Percentiles rank a stretch among this genome's conserved stretches.
phyloP scores from a whole-genome alignment of 2,797 vertebrate genomes.

The Sciaenops ocellatus region DNA sequence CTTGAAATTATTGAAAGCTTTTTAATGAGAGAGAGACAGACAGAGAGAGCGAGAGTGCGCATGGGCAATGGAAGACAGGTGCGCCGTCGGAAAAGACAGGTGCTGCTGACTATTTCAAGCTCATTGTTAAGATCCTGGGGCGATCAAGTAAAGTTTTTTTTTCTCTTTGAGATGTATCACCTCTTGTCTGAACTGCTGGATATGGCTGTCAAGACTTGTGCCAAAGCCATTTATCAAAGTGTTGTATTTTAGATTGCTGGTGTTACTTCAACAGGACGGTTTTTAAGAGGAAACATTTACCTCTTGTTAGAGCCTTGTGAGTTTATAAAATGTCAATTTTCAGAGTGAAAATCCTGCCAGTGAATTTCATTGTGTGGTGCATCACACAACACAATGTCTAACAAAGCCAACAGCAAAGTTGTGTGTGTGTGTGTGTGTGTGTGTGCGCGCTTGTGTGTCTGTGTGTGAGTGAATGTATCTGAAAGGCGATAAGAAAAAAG shows the following conservation, averaged over 20 bases:
- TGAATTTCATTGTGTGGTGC: constrained; percentile 24
- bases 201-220: constrained; percentile 54
- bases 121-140: constrained; percentile 75
- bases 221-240: constrained; percentile 57
- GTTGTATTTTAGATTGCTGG: constrained; percentile 37
- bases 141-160: constrained; percentile 60
- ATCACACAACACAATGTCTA: constrained; percentile 25
- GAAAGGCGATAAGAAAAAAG: constrained; percentile 19
- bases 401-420: constrained; percentile 56
- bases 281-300: not conserved
- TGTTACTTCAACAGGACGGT: not conserved
- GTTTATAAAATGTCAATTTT: constrained; percentile 14
- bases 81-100: constrained; percentile 92
- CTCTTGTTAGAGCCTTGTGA: not conserved
- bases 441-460: constrained; percentile 33
- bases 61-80: constrained; percentile 92
- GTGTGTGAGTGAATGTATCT: constrained; percentile 10
- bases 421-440: constrained; percentile 17
- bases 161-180: constrained; percentile 58
- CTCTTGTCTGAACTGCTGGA: constrained; percentile 62
- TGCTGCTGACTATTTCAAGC: constrained; percentile 87
- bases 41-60: constrained; percentile 76
- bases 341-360: constrained; percentile 2
- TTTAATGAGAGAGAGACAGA: constrained; percentile 1
- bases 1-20: constrained; percentile 63